Conservation (phyloP, 2,888 invertebrate species). For the Cyclophora punctaria region DNA sequence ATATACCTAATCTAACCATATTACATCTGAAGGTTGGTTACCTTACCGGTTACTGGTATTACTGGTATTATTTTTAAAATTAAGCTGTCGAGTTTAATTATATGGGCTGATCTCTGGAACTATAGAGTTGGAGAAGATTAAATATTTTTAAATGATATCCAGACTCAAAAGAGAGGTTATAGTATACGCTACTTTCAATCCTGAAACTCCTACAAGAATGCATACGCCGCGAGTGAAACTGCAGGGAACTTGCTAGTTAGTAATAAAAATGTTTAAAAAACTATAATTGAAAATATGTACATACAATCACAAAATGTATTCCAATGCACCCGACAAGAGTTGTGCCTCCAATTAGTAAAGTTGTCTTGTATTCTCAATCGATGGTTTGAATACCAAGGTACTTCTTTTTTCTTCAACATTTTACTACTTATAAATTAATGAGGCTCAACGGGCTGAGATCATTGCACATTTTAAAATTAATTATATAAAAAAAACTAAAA, state of each 20-base stretch:
- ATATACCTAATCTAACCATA: too few species aligned
- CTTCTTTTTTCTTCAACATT: conserved; percentile 68
- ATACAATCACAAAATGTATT: conserved; percentile 61
- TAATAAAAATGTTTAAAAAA: too few species aligned
- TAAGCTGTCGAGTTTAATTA: too few species aligned
- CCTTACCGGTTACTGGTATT: too few species aligned
- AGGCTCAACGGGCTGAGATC: conserved; percentile 17
- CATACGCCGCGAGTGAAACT: too few species aligned
- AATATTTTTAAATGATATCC: too few species aligned
- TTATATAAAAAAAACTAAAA: conserved; percentile 18
- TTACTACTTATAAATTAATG: conserved; percentile 23
- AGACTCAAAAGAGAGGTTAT: neutral
- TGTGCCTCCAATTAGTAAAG: conserved; percentile 48
- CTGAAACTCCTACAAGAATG: neutral
- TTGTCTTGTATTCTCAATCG: conserved; percentile 56
- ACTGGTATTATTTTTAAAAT: too few species aligned
- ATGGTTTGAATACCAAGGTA: conserved; percentile 61
- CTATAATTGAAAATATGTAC: conserved; percentile 17
- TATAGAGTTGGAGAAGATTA: too few species aligned
- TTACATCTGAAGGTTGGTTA: too few species aligned
- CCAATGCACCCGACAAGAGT: conserved; percentile 59
- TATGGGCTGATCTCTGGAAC: too few species aligned
- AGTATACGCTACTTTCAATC: neutral
- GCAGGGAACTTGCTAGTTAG: too few species aligned
- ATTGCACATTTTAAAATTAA: conserved; percentile 24